Evolutionary conservation across 2,888 invertebrate genomes (phyloP).

Genomic region (Drosophila phalerata): DNA sequence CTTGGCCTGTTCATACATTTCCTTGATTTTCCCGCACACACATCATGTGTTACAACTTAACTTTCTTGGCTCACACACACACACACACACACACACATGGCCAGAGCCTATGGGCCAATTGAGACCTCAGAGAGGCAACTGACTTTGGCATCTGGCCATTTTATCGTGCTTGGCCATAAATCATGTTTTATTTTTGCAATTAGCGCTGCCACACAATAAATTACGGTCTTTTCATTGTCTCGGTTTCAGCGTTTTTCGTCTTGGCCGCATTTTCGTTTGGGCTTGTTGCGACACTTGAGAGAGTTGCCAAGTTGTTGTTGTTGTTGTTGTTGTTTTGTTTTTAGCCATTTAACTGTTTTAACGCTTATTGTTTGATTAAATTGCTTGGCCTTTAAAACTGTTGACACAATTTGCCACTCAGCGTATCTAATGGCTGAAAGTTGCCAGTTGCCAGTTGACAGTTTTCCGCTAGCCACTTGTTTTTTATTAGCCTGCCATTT

Average conservation of each 20-base stretch:
- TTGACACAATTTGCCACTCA: conserved; percentile 73
- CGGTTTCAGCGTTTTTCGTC: conserved; percentile 34
- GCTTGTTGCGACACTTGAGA: background rate
- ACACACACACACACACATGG: conserved; percentile 3
- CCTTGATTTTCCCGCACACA: conserved; percentile 27
- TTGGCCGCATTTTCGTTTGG: conserved; percentile 32
- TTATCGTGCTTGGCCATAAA: conserved; percentile 68
- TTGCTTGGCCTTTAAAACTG: conserved; percentile 65
- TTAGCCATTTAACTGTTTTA: conserved; percentile 62
- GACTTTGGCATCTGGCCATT: conserved; percentile 29
- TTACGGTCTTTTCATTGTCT: conserved; percentile 77
- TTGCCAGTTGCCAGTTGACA: conserved; percentile 34
- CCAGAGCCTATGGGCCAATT: conserved; percentile 20
- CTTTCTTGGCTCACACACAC: conserved; percentile 36
- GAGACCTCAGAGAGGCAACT: conserved; percentile 34
- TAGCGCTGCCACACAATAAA: conserved; percentile 76
- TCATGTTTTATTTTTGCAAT: conserved; percentile 79
- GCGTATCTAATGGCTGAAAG: conserved; percentile 44
- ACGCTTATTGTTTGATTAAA: conserved; percentile 68
- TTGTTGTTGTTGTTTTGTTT: conserved; percentile 53
- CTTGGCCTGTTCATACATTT: conserved; percentile 35
- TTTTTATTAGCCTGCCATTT: conserved; percentile 24
- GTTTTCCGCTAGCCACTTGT: conserved; percentile 25
- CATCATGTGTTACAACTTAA: conserved; percentile 56
- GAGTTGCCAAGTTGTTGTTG: conserved; percentile 9